Evolutionary conservation across 1,140 invertebrate species (phyloP).

Genomic region (Nasonia longicornis): DNA sequence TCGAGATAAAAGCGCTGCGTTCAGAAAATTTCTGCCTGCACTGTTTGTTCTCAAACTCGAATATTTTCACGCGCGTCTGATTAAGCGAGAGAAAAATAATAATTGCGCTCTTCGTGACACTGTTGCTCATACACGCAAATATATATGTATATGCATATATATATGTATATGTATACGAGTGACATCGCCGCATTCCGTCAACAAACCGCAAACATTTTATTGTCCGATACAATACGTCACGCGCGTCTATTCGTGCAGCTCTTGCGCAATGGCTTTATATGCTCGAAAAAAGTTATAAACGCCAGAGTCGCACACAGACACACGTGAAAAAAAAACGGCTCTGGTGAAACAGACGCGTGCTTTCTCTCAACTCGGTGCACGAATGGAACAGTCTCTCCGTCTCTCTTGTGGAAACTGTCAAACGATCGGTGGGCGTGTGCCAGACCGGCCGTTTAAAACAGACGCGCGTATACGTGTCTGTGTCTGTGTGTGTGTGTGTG

Average conservation of each 20-base stretch:
- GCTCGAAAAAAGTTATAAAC: too few relatives aligned
- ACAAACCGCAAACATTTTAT: too few relatives aligned
- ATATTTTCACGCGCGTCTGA: constrained; percentile 55
- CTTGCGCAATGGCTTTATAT: too few relatives aligned
- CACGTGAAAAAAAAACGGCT: background rate
- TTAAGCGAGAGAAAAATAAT: constrained; percentile 34
- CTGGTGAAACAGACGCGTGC: constrained; percentile 26
- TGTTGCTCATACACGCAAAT: background rate
- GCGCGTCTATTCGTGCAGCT: too few relatives aligned
- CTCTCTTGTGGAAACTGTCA: constrained; percentile 39
- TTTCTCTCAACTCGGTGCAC: constrained; percentile 19
- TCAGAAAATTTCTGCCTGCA: constrained; percentile 10
- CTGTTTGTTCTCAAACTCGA: constrained; percentile 38
- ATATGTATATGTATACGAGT: background rate
- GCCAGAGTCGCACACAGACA: too few relatives aligned
- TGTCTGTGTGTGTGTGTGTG: too few relatives aligned
- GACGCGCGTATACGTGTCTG: background rate
- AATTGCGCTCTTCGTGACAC: constrained; percentile 48
- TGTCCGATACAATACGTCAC: too few relatives aligned
- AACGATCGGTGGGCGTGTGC: constrained; percentile 42
- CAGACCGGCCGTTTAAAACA: background rate
- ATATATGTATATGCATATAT: background rate
- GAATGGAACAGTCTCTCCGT: background rate
- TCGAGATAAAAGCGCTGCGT: constrained; percentile 35
- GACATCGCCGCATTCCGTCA: constrained; percentile 27